Base-by-base conservation (phyloP, 2,888 invertebrate species). In the Cecidostiba fungosa region DNA sequence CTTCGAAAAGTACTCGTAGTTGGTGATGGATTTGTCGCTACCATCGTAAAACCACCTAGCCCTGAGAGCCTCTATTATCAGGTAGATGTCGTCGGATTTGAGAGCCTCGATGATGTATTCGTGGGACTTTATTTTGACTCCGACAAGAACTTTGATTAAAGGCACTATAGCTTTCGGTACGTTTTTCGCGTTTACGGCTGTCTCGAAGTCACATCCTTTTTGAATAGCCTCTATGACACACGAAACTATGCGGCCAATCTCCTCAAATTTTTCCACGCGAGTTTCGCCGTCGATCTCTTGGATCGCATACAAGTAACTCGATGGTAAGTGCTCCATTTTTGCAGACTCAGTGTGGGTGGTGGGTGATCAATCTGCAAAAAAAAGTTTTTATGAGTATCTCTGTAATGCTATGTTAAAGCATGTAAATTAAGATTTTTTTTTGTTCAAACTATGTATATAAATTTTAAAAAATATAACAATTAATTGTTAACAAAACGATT, bases 11-110 rank as follows among this genome's bases (percentile, higher is more conserved):
- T 91, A 92, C 0, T 88, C 69, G 10, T 89, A 88, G 70, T 91
- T 90, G 2, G 91, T 86, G 0, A 91, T 66, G 0, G 87, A 72
- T 5, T 85, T 82, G 70, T 91, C 79, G 3, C 87, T 88, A 0
- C 90, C 90, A 19, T 90, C 85, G 82, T 92, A 93, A 50, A 93
- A 91, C 91, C 92, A 91, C 0, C 81, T 85, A 0, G 90, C 90
- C 23, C 89, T 89, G 4, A 93, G 79, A 1, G 92, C 93, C 59
- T 89, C 89, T 8, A 88, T 87, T n/a, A 92, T 88, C 1, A 93
- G 74, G n/a, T 87, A 79, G 19, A 76, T 12, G 79, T 93, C 91
- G 1, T 91, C 90, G 2, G 92, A 92, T 80, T 90, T 91, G 0
- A 93, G 88, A 0, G 92, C 91, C 8, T 90, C 88, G 3, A 89